Evolutionary conservation across 1,140 invertebrate species (phyloP).

Genomic region (Sycophila sp.): DNA sequence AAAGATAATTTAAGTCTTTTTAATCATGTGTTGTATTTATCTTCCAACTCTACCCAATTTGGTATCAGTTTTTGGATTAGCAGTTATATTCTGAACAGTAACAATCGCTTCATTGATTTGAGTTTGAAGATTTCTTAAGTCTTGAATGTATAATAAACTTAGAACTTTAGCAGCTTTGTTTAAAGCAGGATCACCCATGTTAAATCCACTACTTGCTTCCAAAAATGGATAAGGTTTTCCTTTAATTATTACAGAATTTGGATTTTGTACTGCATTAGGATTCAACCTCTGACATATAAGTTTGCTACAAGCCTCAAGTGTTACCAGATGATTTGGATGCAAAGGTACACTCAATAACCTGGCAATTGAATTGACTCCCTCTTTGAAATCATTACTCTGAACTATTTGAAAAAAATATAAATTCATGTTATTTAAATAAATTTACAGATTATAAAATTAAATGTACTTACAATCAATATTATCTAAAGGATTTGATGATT

Average conservation of each 20-base stretch:
- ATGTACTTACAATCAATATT: slow-evolving; percentile 86
- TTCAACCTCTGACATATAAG: slow-evolving; percentile 76
- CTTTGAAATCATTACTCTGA: slow-evolving; percentile 82
- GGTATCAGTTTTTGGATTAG: slow-evolving; percentile 97
- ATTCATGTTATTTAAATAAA: slow-evolving; percentile 9
- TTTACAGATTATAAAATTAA: neutral
- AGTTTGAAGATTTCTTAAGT: slow-evolving; percentile 91
- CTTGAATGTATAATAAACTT: slow-evolving; percentile 89
- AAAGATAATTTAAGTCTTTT: neutral
- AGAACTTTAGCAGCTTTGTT: slow-evolving; percentile 86
- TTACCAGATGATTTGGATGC: slow-evolving; percentile 84
- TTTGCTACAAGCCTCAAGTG: slow-evolving; percentile 79
- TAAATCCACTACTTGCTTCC: slow-evolving; percentile 75
- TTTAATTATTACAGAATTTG: slow-evolving; percentile 67
- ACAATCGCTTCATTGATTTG: slow-evolving; percentile 95
- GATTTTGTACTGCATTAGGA: slow-evolving; percentile 73
- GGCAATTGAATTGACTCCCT: slow-evolving; percentile 81
- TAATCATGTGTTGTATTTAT: slow-evolving; percentile 53
- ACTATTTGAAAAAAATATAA: slow-evolving; percentile 68
- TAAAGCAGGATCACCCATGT: slow-evolving; percentile 75
- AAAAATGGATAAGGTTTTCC: slow-evolving; percentile 75
- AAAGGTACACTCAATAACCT: slow-evolving; percentile 81
- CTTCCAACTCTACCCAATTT: slow-evolving; percentile 91
- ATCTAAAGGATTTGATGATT: slow-evolving; percentile 84
- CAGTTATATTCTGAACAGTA: slow-evolving; percentile 89